Evolutionary conservation across 2,113 vertebrate species (phyloP).

Genomic region (Heptranchias perlo): DNA sequence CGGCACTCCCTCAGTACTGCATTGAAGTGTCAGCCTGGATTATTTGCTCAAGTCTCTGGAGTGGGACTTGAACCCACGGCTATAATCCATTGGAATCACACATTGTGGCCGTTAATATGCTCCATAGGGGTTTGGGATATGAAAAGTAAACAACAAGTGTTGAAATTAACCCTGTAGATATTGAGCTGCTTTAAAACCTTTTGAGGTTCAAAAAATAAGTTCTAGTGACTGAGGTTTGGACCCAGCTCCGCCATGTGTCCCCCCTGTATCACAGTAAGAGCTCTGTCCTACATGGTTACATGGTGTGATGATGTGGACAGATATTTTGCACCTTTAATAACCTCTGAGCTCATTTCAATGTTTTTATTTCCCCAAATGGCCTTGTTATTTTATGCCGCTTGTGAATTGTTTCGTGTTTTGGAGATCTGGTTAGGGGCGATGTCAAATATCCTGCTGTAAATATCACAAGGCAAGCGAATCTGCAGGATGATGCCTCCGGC

Average conservation of each 20-base stretch:
- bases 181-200: neutral
- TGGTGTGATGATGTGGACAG: neutral
- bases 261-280: neutral
- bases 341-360: neutral
- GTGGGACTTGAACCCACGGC: no score
- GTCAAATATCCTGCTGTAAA: neutral
- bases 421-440: neutral
- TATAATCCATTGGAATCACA: neutral
- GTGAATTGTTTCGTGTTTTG: neutral
- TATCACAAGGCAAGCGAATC: neutral
- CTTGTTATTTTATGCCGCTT: neutral
- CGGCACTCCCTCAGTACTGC: no score
- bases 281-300: neutral
- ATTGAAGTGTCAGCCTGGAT: neutral
- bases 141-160: neutral
- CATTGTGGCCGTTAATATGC: neutral
- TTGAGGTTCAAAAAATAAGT: neutral
- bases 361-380: neutral
- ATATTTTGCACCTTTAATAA: neutral
- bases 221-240: neutral
- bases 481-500: neutral
- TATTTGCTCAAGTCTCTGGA: neutral
- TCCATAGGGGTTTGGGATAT: neutral
- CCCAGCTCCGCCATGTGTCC: neutral
- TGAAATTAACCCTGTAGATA: neutral